Percentiles rank a stretch among this genome's conserved stretches.
Conservation (phyloP, 2,888 invertebrate genomes). For the Nomada fucata region DNA sequence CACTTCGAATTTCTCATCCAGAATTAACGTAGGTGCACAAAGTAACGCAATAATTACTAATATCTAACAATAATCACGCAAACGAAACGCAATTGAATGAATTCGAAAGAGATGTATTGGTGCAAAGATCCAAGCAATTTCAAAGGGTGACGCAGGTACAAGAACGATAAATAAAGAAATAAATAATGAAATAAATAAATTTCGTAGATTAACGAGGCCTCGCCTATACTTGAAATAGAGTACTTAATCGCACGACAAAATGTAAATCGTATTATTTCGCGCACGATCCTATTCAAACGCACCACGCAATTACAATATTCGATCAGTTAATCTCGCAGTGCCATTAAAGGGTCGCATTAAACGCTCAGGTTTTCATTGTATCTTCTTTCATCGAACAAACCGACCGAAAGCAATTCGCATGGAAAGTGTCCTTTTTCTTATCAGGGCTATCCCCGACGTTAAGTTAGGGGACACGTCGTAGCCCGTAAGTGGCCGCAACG, state of each 20-base stretch:
- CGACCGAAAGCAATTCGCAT: constrained; percentile 14
- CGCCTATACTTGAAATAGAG: constrained; percentile 19
- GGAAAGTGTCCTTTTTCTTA: constrained; percentile 53
- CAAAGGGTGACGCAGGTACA: background rate
- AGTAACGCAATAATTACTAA: no score
- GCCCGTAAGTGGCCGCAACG: background rate
- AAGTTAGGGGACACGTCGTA: background rate
- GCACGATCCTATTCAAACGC: constrained; percentile 10
- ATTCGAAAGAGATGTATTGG: background rate
- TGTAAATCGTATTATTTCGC: background rate
- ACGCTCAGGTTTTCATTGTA: constrained; percentile 50
- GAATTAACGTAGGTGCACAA: background rate
- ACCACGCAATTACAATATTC: constrained; percentile 19
- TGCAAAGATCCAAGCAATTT: background rate
- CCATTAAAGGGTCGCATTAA: constrained; percentile 61
- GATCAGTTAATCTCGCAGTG: constrained; percentile 59
- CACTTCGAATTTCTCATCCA: no score
- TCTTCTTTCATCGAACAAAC: constrained; percentile 52
- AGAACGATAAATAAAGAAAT: background rate
- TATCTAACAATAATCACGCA: background rate
- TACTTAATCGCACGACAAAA: constrained; percentile 38
- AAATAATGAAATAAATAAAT: background rate
- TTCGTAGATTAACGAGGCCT: constrained; percentile 1
- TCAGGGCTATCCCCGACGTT: constrained; percentile 14
- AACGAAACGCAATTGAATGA: no score